Base-by-base conservation (phyloP, 2,888 invertebrate species). In the Tholera decimalis region DNA sequence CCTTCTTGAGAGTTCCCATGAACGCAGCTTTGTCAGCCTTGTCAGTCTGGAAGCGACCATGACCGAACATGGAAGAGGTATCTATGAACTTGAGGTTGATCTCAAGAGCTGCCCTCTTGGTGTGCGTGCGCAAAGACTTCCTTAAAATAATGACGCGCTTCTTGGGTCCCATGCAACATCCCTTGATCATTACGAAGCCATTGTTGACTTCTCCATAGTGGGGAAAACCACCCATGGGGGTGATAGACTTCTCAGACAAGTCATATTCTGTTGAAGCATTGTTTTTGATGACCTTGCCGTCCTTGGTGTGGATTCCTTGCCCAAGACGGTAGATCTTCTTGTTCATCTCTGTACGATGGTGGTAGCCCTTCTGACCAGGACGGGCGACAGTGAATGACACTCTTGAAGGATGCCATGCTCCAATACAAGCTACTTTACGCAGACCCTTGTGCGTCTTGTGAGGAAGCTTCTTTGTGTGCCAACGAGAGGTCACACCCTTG, bases 371-470 rank as follows among this genome's bases (percentile, higher is more conserved):
- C 95, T 99, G 99, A 97, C 99, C 99, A 93, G 99, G 99, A 96
- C 99, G 98, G 68, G 99, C 99, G 53, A 99, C 99, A 68, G 99
- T 99, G 96, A 99, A 99, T 85, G 99, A 98, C 37, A 99, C 99
- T 93, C 99, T 97, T 89, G 99, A 99, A 82, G 99, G 99, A 99
- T 99, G 99, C 99, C 99, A 99, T 3, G 99, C 99, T 92, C 99
- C 99, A 96, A 99, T 99, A 98, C 99, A 99, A 85, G 99, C 99
- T 66, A 99, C 99, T 94, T 99, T 99, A 74, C 98, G 97, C 84
- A 99, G 96, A 98, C 99, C 99, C 96, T 99, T 99, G 97, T 99
- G 99, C 0, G 99, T 99, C 97, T 99, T 99, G 84, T 99, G 98
- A 0, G 99, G 99, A 90, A 99, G 96, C 94, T 99, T 99, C 97